Evolutionary conservation across 2,888 invertebrate genomes (phyloP), one percentile per base, ranked within the genome.

Genomic region (Epistrophella euchroma): DNA sequence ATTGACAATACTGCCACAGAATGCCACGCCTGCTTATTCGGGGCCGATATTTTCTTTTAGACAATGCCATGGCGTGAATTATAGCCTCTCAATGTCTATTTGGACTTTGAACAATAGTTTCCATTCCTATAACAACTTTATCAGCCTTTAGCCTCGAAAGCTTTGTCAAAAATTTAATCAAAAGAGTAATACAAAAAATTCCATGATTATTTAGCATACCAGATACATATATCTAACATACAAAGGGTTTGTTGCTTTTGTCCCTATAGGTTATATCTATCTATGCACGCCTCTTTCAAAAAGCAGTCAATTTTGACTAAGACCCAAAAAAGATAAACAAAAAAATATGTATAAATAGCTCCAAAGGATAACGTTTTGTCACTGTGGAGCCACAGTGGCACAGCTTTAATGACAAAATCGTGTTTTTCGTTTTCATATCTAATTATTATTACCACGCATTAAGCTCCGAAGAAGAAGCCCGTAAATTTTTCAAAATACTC

Each of bases 391-490:
- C 56, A 35, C 50, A 55, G 35, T 66, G 66, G 52, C 68, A 25
- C 45, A n/a, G 28, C 77, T 43, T 85, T 85, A 85, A 85, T 85
- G 84, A 85, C 84, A 85, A 85, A 85, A 76, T 85, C 84, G 84
- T 85, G 84, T 76, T 73, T 72, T 76, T 72, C n/a, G 68, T 72
- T 72, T 76, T 75, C 72, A 68, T 80, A 80, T 85, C 84, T 85
- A 85, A 85, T 85, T 80, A 72, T 60, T 80, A 72, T 75, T 72
- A 75, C 84, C 84, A 76, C 84, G 80, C 84, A 85, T 85, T 85
- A 76, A 72, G 64, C 64, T 47, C 19, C 47, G 6, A 68, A 43
- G 25, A 70, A 70, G 45, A 40, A 35, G 37, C 32, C 70, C 80
- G 80, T 85, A 80, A 80, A 85, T 85, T 76, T 52, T 22, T 52